Percentiles rank a stretch among this genome's conserved stretches.
Evolutionary conservation across 2,888 invertebrate genomes (phyloP).

Genomic region (Caenorhabditis imperialis): DNA sequence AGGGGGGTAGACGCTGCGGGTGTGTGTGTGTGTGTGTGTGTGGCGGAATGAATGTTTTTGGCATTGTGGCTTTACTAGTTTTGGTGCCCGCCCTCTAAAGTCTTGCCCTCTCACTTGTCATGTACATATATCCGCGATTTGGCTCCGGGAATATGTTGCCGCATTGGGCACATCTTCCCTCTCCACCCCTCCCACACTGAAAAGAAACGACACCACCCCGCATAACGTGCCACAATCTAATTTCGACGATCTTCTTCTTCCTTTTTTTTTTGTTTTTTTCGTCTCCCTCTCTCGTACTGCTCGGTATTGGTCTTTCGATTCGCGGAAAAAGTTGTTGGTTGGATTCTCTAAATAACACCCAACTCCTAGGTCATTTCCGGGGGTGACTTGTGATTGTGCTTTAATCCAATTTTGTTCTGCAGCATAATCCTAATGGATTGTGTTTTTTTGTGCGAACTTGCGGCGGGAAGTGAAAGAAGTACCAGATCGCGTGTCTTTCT

Average conservation of each 20-base stretch:
- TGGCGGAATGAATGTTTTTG: constrained; percentile 25
- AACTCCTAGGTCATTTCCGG: too few relatives aligned
- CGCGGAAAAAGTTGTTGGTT: too few relatives aligned
- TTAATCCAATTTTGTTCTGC: too few relatives aligned
- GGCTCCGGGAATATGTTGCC: constrained; percentile 33
- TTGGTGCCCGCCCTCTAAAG: constrained; percentile 34
- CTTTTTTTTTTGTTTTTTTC: constrained; percentile 13
- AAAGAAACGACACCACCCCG: constrained; percentile 45
- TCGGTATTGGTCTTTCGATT: too few relatives aligned
- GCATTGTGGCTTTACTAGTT: constrained; percentile 27
- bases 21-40: too few relatives aligned
- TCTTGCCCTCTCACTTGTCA: constrained; percentile 53
- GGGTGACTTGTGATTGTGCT: too few relatives aligned
- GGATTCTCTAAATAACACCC: too few relatives aligned
- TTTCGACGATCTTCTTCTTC: constrained; percentile 38
- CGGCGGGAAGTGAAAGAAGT: too few relatives aligned
- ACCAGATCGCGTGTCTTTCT: too few relatives aligned
- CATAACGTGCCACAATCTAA: constrained; percentile 45
- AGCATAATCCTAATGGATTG: too few relatives aligned
- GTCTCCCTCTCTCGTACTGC: too few relatives aligned
- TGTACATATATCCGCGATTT: constrained; percentile 44
- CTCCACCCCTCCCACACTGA: neutral
- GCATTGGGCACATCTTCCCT: constrained; percentile 31
- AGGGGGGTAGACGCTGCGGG: constrained; percentile 11
- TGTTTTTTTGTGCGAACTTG: too few relatives aligned